These are phyloP conservation scores for Cephalopterus ornatus DNA, from an alignment of 2,113 vertebrate genomes.

Conservation along the genomic window DNA sequence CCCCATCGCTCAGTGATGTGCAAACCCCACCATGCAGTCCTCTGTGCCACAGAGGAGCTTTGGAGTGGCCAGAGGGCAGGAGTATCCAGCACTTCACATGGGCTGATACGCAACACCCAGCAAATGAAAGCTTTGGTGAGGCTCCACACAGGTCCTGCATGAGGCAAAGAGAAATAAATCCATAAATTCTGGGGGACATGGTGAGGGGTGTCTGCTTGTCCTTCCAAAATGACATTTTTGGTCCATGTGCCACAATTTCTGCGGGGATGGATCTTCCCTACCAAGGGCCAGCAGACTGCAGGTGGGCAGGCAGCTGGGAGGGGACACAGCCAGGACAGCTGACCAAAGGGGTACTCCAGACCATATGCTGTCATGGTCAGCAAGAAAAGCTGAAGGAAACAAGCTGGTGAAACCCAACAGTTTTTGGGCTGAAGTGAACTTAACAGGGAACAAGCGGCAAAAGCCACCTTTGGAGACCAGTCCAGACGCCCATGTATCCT, in stretches of 20 bases:
- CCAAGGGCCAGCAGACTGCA: neutral
- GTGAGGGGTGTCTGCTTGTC: neutral
- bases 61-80: neutral
- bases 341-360: neutral
- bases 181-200: rapidly evolving
- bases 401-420: neutral
- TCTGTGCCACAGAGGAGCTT: neutral
- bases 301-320: neutral
- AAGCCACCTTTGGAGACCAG: neutral
- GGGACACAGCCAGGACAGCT: neutral
- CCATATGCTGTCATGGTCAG: neutral
- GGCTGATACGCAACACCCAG: neutral
- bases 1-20: neutral
- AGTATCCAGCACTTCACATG: neutral
- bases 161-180: neutral
- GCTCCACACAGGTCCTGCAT: neutral
- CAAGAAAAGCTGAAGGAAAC: neutral
- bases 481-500: neutral
- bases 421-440: neutral
- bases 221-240: neutral
- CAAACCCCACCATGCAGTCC: neutral
- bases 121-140: neutral
- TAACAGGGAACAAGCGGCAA: neutral
- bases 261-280: neutral
- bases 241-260: neutral